Evolutionary conservation across 2,797 vertebrate genomes (phyloP).

Genomic region (Adrianichthys oophorus): DNA sequence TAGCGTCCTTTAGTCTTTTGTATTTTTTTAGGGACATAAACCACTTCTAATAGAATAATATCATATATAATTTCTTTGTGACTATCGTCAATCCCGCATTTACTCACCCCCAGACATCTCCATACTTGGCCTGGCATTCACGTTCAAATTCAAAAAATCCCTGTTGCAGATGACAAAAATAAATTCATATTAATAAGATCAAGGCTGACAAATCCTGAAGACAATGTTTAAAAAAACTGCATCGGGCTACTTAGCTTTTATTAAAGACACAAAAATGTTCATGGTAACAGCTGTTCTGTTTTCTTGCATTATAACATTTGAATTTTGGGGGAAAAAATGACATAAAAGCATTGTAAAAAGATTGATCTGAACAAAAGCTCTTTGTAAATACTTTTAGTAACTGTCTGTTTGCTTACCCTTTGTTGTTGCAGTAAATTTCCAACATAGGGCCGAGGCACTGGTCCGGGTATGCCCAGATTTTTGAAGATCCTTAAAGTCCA

Average conservation of each 20-base stretch:
- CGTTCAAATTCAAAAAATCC: conserved; percentile 52
- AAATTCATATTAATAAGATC: no score
- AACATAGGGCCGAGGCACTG: conserved; percentile 65
- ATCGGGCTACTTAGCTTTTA: no score
- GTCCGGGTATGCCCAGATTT: conserved; percentile 70
- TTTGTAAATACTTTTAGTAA: no score
- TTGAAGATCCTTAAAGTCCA: conserved; percentile 67
- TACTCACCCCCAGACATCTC: conserved; percentile 79
- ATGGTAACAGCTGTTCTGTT: no score
- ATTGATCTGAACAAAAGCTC: no score
- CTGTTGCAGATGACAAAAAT: conserved; percentile 34
- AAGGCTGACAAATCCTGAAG: no score
- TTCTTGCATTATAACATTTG: no score
- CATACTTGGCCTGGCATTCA: conserved; percentile 70
- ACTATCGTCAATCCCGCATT: background rate
- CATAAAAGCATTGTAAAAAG: no score
- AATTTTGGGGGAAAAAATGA: no score
- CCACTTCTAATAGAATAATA: background rate
- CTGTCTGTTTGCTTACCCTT: conserved; percentile 39
- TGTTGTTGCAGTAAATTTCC: conserved; percentile 41
- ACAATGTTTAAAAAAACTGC: no score
- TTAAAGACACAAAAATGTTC: no score
- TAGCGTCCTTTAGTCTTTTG: background rate
- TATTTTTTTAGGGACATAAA: background rate
- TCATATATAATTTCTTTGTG: background rate